Base-by-base conservation (phyloP, 2,797 vertebrate species). In the Yasuhikotakia modesta region DNA sequence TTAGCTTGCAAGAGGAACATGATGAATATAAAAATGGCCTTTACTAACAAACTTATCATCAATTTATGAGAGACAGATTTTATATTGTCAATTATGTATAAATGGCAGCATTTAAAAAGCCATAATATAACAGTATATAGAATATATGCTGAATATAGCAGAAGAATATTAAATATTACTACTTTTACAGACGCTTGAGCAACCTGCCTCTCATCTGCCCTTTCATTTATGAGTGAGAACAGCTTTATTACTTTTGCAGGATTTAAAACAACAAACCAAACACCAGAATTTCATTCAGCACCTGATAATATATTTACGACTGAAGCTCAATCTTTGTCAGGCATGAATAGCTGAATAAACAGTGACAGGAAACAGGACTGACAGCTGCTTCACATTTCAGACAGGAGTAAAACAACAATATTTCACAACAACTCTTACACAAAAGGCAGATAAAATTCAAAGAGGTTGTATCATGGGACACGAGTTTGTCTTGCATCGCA, bases 161-260 rank as follows among this genome's bases (percentile, higher is more conserved):
- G 55, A 2, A 57, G 0, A 48, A 2, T 11, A 43, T 72, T 35
- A n/a, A 22, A 63, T 46, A 70, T 60, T 58, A 64, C 71, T 30
- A 79, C 66, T 53, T 35, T 43, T n/a, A 53, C 19, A 27, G 76
- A 64, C 27, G 22, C 52, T 76, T 30, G 39, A 8, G 27, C 72
- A 43, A 81, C 67, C 73, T 35, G 46, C n/a, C 55, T 78, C 53
- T 32, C 65, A 67, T 35, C n/a, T 63, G 52, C 74, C 45, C 53
- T 21, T 45, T 61, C n/a, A 81, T 27, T 22, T 35, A 72, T 39
- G 16, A 53, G 48, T 32, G 55, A 58, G 19, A 16, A 58, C 5
- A 27, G 12, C 55, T 58, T 5, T n/a, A 58, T 27, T 58, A 58
- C 14, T 58, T 8, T 8, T 39, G 35, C 35, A 39, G 35, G 35